These are phyloP conservation scores for Crotalus helleri DNA, from an alignment of 2,113 vertebrate genomes.

Conservation along the genomic window DNA sequence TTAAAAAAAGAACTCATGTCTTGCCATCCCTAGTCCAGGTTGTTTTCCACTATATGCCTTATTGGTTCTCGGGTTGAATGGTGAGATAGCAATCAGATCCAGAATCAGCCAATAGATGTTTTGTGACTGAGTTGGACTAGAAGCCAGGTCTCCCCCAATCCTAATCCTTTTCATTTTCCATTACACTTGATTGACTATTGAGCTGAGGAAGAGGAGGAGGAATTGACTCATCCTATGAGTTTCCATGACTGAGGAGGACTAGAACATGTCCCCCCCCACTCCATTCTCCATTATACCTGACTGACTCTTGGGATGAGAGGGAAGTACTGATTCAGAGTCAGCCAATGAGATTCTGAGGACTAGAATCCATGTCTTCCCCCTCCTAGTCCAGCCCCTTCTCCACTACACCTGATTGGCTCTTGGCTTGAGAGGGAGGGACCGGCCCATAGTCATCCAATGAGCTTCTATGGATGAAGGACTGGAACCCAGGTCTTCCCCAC, in stretches of 20 bases:
- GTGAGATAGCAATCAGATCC: no score
- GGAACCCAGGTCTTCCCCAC: no score
- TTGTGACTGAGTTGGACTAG: not conserved
- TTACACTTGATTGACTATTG: not conserved
- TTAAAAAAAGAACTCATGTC: not conserved
- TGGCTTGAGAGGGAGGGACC: not conserved
- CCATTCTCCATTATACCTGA: not conserved
- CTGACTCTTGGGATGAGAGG: not conserved
- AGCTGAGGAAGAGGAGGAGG: not conserved
- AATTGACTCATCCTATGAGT: not conserved
- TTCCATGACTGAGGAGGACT: not conserved
- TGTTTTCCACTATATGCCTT: no score
- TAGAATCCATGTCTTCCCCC: not conserved
- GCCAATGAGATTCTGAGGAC: not conserved
- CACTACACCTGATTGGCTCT: not conserved
- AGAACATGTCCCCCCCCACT: accelerated
- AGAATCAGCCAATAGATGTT: no score
- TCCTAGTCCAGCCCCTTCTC: not conserved
- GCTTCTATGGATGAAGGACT: not conserved
- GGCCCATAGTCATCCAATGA: not conserved
- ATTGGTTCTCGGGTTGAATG: no score
- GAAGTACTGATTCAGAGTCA: not conserved
- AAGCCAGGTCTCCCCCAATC: no score
- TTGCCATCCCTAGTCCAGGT: not conserved
- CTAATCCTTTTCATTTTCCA: not conserved